phyloP scores from a whole-genome alignment of 1,140 invertebrate genomes.

The Solen grandis region DNA sequence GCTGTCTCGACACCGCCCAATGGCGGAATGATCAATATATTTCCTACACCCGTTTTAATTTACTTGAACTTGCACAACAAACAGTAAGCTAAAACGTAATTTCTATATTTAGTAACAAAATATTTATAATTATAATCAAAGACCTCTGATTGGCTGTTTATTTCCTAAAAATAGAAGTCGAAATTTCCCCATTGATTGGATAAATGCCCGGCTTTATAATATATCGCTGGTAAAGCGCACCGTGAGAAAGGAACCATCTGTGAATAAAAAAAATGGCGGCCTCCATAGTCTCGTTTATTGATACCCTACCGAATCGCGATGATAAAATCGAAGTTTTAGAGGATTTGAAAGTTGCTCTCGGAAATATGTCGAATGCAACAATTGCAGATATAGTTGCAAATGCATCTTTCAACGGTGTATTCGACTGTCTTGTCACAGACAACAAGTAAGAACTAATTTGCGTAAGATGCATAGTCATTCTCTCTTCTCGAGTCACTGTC shows the following conservation, averaged over 20 bases:
- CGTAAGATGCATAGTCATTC: conserved; percentile 42
- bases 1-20: neutral
- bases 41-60: no score
- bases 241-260: no score
- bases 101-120: no score
- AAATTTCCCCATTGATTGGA: no score
- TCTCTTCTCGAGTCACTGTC: no score
- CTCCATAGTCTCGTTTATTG: conserved; percentile 36
- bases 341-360: conserved; percentile 43
- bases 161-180: no score
- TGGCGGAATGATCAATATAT: conserved; percentile 39
- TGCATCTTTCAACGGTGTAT: conserved; percentile 49
- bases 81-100: no score
- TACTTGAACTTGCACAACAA: no score
- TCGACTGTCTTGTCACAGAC: conserved; percentile 50
- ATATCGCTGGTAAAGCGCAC: no score
- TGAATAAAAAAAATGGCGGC: conserved; percentile 42
- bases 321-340: conserved; percentile 44
- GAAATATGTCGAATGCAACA: conserved; percentile 32
- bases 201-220: no score
- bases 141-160: no score
- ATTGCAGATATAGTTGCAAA: conserved; percentile 41
- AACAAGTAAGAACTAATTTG: conserved; percentile 28
- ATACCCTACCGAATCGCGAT: conserved; percentile 39
- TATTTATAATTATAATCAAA: no score